These are phyloP conservation scores for Cryptocephalus primarius DNA, from an alignment of 2,888 invertebrate species.

Conservation along the genomic window DNA sequence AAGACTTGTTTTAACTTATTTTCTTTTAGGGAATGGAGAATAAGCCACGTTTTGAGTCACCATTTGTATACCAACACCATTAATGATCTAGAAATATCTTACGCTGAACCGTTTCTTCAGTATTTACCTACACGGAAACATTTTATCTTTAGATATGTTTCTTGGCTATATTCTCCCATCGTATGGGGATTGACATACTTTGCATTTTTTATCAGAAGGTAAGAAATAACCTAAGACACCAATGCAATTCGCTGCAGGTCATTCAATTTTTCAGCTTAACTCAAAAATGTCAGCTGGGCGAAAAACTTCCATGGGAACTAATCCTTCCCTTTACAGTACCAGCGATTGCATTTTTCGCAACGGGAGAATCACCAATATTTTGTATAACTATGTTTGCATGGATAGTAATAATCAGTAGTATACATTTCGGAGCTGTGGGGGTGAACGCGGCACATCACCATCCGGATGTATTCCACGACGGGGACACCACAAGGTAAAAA, in stretches of 20 bases:
- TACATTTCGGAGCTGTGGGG: conserved; percentile 52
- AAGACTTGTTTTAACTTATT: conserved; percentile 1
- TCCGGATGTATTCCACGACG: conserved; percentile 68
- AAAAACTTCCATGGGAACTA: conserved; percentile 3
- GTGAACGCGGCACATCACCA: conserved; percentile 71
- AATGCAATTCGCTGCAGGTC: background rate
- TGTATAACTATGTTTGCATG: conserved; percentile 48
- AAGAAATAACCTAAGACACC: conserved; percentile 4
- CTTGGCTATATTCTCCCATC: conserved; percentile 41
- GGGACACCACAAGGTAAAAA: conserved; percentile 52
- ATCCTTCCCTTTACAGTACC: conserved; percentile 19
- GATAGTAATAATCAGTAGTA: conserved; percentile 47
- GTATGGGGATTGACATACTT: conserved; percentile 12
- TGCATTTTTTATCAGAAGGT: conserved; percentile 12
- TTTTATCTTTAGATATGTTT: conserved; percentile 39
- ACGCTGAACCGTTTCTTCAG: conserved; percentile 51
- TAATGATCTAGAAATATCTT: conserved; percentile 59
- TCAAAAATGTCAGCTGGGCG: conserved; percentile 1
- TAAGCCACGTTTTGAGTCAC: conserved; percentile 67
- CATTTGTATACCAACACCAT: conserved; percentile 70
- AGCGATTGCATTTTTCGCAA: conserved; percentile 11
- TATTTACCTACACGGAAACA: conserved; percentile 52
- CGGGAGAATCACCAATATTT: conserved; percentile 17
- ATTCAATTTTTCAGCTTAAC: conserved; percentile 5
- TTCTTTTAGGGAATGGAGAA: conserved; percentile 53